Evolutionary conservation across 2,113 vertebrate species (phyloP).

Genomic region (Hyla sarda): DNA sequence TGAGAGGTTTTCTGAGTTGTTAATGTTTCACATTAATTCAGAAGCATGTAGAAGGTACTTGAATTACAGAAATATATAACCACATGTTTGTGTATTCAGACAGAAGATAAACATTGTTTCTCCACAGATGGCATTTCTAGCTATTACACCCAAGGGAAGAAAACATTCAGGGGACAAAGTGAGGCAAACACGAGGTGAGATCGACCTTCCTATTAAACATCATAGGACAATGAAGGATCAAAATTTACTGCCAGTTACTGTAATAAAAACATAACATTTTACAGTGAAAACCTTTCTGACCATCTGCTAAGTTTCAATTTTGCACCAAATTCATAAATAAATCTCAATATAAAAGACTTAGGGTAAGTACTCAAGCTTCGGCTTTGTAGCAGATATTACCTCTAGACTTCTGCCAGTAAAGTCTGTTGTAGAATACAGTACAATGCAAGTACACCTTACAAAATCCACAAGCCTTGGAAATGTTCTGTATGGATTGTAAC

Average conservation of each 20-base stretch:
- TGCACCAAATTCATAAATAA: neutral
- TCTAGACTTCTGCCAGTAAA: no score
- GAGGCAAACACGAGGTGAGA: slow-evolving; percentile 8
- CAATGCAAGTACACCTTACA: no score
- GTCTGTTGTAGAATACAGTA: no score
- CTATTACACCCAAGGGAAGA: slow-evolving; percentile 31
- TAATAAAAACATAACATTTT: neutral
- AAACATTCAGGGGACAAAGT: slow-evolving; percentile 19
- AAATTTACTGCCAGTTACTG: neutral
- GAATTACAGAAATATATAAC: slow-evolving; percentile 45
- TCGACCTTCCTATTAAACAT: slow-evolving; percentile 59
- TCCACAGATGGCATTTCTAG: slow-evolving; percentile 13
- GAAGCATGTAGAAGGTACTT: slow-evolving; percentile 34
- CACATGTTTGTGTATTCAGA: slow-evolving; percentile 25
- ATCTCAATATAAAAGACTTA: neutral
- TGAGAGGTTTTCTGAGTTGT: slow-evolving; percentile 28
- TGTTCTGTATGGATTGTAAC: no score
- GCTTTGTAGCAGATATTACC: no score
- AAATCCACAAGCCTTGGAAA: no score
- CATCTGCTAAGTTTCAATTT: neutral
- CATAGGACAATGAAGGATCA: slow-evolving; percentile 36
- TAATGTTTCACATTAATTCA: slow-evolving; percentile 45
- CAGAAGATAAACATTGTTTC: slow-evolving; percentile 26
- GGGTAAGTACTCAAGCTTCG: no score
- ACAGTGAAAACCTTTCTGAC: neutral